phyloP scores from a whole-genome alignment of 2,888 invertebrate genomes.

The Dryocosmus kuriphilus region DNA sequence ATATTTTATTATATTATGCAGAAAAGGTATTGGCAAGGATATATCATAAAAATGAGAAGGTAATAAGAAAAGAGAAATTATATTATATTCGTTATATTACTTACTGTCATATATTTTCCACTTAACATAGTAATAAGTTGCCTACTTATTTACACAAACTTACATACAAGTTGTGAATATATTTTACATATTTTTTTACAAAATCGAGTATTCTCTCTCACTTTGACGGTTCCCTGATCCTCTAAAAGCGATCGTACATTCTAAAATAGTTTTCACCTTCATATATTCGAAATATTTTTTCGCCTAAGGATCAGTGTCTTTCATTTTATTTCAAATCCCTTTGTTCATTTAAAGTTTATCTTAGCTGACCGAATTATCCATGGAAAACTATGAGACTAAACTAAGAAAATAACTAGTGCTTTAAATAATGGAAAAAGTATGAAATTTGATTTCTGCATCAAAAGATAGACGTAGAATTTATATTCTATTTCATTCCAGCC shows the following conservation, averaged over 20 bases:
- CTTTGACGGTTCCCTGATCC: background rate
- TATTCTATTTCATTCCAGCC: too few species aligned
- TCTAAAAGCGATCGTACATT: conserved; percentile 1
- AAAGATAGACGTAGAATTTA: too few species aligned
- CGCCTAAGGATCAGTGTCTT: too few species aligned
- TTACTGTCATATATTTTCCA: conserved; percentile 33
- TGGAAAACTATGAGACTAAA: background rate
- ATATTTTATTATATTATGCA: too few species aligned
- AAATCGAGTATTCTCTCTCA: conserved; percentile 60
- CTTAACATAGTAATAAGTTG: conserved; percentile 62
- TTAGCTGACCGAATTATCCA: conserved; percentile 31
- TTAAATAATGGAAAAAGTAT: too few species aligned
- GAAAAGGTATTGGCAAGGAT: background rate
- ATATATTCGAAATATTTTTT: background rate
- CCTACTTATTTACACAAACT: conserved; percentile 72
- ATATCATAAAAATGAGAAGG: background rate
- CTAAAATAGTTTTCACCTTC: background rate
- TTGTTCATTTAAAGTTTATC: conserved; percentile 36
- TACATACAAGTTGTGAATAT: conserved; percentile 49
- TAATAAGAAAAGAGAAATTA: background rate
- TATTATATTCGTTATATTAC: conserved; percentile 17
- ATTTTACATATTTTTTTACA: conserved; percentile 58
- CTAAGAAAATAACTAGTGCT: conserved; percentile 27
- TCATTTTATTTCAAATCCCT: conserved; percentile 14
- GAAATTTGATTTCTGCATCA: too few species aligned